Evolutionary conservation across 2,888 invertebrate species (phyloP), one percentile per base, ranked within the genome.

Genomic region (Pediacus dermestoides): DNA sequence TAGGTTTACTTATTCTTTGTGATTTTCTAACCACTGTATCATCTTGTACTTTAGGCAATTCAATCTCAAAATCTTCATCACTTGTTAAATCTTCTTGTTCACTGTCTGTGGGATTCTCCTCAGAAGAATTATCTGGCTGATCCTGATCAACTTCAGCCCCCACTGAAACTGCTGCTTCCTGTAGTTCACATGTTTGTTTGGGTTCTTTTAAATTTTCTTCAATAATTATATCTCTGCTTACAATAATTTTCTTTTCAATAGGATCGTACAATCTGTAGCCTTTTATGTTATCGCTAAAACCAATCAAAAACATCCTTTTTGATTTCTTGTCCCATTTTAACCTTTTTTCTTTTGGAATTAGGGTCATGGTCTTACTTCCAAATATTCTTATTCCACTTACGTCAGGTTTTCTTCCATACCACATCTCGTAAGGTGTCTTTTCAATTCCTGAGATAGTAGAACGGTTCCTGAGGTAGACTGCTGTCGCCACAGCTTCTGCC

Each of bases 401-500:
- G 37, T 50, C 38, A 21, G 46, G 41, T 39, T 52, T 50, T 30
- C 16, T 40, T 4, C 34, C 32, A 18, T 23, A 15, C 49, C 49
- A 51, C 18, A 50, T 40, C 30, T 48, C 50, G 26, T 37, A 48
- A 26, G 50, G 50, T 9, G 43, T 50, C 32, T 44, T 50, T 32
- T 37, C 28, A 8, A 47, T 18, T 31, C 44, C 41, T 16, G 36
- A 33, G 11, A 38, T 44, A 26, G 44, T 32, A 21, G 47, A 47
- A 30, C 51, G 35, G 33, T 50, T 52, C 10, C 33, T 36, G 3
- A 48, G 32, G 31, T 48, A 44, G 11, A 44, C 46, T 28, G 48
- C 48, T 9, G 44, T 49, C 21, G 30, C 33, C 18, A 51, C 40
- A 4, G 60, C 60, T 33, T 63, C 60, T 13, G 57, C 61, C 61